phyloP scores from a whole-genome alignment of 2,113 vertebrate species.

The Trogon surrucura region DNA sequence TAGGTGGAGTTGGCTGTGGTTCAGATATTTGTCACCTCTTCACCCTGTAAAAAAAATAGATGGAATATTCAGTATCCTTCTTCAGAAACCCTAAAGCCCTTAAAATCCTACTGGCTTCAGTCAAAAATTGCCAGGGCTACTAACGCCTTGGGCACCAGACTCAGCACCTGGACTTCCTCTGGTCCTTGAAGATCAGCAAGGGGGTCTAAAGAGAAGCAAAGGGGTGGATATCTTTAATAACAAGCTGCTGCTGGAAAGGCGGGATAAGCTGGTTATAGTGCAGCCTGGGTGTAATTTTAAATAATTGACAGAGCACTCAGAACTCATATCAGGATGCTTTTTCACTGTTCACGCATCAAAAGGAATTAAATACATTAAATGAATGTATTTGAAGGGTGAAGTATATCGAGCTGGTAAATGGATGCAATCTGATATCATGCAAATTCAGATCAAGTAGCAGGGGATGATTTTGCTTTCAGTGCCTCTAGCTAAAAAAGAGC shows the following conservation, averaged over 20 bases:
- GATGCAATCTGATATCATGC: conserved; percentile 65
- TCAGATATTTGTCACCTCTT: not conserved
- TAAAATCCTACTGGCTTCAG: not conserved
- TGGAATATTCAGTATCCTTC: not conserved
- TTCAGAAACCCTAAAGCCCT: not conserved
- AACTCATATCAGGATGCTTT: conserved; percentile 18
- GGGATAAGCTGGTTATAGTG: conserved; percentile 24
- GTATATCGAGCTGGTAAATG: conserved; percentile 27
- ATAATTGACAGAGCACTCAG: conserved; percentile 45
- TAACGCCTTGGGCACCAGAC: not conserved
- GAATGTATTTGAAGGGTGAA: not conserved
- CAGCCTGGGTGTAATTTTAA: conserved; percentile 33
- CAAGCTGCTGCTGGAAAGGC: conserved; percentile 21
- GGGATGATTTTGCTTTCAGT: conserved; percentile 8
- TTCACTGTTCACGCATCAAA: conserved; percentile 27
- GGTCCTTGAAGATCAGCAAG: not conserved
- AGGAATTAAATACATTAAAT: conserved; percentile 58
- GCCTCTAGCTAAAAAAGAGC: not conserved
- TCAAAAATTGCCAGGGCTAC: not conserved
- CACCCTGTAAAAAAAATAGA: not conserved
- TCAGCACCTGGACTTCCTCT: not conserved
- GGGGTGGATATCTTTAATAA: conserved; percentile 21
- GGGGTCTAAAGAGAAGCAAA: not conserved
- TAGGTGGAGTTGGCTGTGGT: not conserved
- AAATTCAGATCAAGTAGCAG: conserved; percentile 48